Base-by-base conservation (phyloP, 2,113 vertebrate genomes). In the Poeciliopsis turrubarensis region DNA sequence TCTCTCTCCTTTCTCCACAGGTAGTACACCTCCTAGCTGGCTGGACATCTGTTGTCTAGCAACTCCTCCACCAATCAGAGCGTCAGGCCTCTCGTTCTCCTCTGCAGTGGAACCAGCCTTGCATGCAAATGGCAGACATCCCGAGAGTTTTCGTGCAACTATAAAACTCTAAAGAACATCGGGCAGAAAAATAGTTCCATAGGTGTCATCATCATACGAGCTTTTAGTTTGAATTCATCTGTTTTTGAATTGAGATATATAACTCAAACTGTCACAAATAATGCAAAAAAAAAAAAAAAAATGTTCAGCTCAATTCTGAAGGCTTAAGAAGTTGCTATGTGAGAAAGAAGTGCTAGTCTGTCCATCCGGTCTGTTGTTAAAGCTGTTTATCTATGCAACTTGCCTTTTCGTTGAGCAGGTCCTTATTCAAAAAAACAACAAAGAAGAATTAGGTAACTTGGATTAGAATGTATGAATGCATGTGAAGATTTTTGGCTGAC, bases 41-140 rank as follows among this genome's bases (percentile, higher is more conserved):
- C 92, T 92, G 92, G 93, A 94, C 94, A 94, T 94, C 93, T 94
- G 94, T 94, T 94, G 94, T 94, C 94, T 94, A 94, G 94, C 93
- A 94, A 94, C 94, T 92, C 90, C 88, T 91, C 81, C 88, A 91
- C 92, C 93, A 94, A 94, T 94, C 92, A 91, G 82, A 94, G 91
- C 47, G 68, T 72, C 80, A 85, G 89, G 89, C 84, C 79, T 91
- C 86, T 84, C 83, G 78, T 54, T 92, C 82, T 91, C 81, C 89
- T 92, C 94, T 93, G 94, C 93, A 94, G 92, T 94, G 93, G 85
- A 94, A 94, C 94, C 88, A 91, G 86, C 87, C 90, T 91, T 94
- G 94, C 87, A 94, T 94, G 92, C 93, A 94, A 93, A 94, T 94
- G 85, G 72, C 76, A 64, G 80, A 85, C 81, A 86, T 80, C 64